Evolutionary conservation across 2,797 vertebrate species (phyloP).

Genomic region (Carcharodon carcharias): DNA sequence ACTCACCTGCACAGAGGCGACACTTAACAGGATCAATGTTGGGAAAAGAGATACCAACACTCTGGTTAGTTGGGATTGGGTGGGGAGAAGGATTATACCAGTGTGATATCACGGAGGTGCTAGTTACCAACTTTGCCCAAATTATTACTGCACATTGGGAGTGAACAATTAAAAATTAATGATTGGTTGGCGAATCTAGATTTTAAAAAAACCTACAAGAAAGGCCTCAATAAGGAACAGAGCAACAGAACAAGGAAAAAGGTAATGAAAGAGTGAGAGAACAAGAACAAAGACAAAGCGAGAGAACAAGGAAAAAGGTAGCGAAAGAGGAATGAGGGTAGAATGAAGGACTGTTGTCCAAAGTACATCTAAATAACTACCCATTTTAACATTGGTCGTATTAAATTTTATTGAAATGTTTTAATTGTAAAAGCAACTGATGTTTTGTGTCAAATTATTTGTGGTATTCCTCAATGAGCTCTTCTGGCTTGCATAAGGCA

Average conservation of each 20-base stretch:
- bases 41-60: constrained; percentile 25
- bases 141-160: neutral
- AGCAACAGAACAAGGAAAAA: constrained; percentile 34
- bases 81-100: constrained; percentile 2
- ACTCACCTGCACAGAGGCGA: constrained; percentile 50
- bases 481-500: neutral
- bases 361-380: neutral
- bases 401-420: neutral
- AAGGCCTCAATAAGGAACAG: neutral
- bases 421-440: neutral
- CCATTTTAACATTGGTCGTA: neutral
- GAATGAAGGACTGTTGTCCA: neutral
- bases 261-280: neutral
- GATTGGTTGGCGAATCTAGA: neutral
- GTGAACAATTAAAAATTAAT: neutral
- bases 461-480: neutral
- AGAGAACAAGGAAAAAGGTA: neutral
- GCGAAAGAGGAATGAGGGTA: neutral
- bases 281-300: neutral
- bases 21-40: constrained; percentile 11
- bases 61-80: constrained; percentile 28
- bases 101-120: neutral
- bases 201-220: neutral
- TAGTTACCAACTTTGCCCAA: neutral
- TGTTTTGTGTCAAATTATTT: neutral